Evolutionary conservation across 2,888 invertebrate genomes (phyloP), one percentile per base, ranked within the genome.

Genomic region (Rhodophaea formosa): DNA sequence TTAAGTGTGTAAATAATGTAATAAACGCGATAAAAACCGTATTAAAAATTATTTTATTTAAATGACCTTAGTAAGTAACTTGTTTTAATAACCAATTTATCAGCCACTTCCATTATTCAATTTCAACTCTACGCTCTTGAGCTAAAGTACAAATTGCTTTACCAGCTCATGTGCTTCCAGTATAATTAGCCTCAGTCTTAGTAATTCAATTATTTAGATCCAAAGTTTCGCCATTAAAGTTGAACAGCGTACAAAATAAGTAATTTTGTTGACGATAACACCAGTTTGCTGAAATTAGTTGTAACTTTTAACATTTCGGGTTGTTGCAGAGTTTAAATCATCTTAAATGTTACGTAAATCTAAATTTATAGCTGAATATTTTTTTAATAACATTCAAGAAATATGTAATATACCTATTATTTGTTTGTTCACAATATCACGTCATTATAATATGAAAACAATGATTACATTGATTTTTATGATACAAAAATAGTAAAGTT

Each of bases 201-300:
- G 23, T 23, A 29, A 23, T 46, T 23, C 6, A 8, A 46, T 46
- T 46, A 23, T 39, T 39, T 39, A 39, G 39, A 23, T n/a, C 44
- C 46, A 6, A 46, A 46, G 46, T 46, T 46, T 46, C 12, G 23
- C 46, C 23, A 46, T 46, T 17, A 17, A 46, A 46, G 17, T 23
- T 46, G 23, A 12, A 10, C 16, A 8, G 8, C 10, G 44, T 45
- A 15, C 16, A 39, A 16, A 45, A 45, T 16, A 45, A 46, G 17
- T 10, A 46, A 46, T 23, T 46, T 46, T 46, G 46, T 7, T 46
- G 10, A 39, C 12, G 10, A 39, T 39, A n/a, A 39, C 12, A 39
- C n/a, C 35, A 12, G 39, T 2, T n/a, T 39, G 39, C n/a, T 39
- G 39, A 12, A 39, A 39, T 6, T 10, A 39, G 10, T 39, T 39